Percentiles rank a stretch among this genome's conserved stretches.
Conservation (phyloP, 1,140 invertebrate genomes). For the Drosophila varians region DNA sequence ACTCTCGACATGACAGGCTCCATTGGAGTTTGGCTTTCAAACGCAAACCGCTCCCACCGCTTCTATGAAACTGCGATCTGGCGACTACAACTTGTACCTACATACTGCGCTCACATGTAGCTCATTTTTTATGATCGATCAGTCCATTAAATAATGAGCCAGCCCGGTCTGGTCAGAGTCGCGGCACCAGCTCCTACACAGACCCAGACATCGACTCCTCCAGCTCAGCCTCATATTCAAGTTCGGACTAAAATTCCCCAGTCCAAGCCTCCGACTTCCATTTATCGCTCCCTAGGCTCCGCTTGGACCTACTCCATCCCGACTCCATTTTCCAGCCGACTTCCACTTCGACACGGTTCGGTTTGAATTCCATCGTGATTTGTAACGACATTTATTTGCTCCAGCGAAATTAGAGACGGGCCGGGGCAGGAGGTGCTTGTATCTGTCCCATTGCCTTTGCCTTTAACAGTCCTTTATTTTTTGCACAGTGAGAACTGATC, state of each 20-base stretch:
- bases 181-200: not conserved
- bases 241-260: not conserved
- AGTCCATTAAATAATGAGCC: conserved; percentile 81
- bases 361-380: conserved; percentile 80
- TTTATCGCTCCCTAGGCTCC: conserved; percentile 78
- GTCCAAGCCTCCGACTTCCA: conserved; percentile 39
- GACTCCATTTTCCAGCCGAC: conserved; percentile 34
- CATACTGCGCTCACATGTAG: conserved; percentile 70
- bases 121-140: conserved; percentile 82
- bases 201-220: not conserved
- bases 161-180: conserved; percentile 25
- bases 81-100: conserved; percentile 66
- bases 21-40: conserved; percentile 65
- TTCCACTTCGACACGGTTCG: conserved; percentile 59
- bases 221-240: not conserved
- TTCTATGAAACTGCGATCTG: conserved; percentile 10
- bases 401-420: conserved; percentile 74
- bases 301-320: conserved; percentile 41
- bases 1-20: conserved; percentile 75
- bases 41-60: conserved; percentile 65
- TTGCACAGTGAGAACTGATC: conserved; percentile 2
- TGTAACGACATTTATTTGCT: conserved; percentile 82
- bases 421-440: conserved; percentile 14
- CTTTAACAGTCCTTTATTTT: conserved; percentile 5
- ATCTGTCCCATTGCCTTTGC: conserved; percentile 11